phyloP scores from a whole-genome alignment of 2,797 vertebrate genomes.

The Avahi laniger region DNA sequence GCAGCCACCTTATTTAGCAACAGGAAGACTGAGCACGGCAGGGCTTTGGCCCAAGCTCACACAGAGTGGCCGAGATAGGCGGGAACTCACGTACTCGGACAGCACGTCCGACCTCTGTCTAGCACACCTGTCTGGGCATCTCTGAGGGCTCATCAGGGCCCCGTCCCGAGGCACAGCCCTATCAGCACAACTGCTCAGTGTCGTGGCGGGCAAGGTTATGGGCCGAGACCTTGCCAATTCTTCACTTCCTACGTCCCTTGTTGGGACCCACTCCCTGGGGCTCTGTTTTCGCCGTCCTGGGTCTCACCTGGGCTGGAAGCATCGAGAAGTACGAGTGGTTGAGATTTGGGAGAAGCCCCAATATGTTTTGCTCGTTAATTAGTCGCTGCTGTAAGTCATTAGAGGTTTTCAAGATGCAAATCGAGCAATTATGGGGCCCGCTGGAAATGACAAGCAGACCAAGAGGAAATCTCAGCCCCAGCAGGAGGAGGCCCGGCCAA shows the following conservation, averaged over 20 bases:
- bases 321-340: neutral
- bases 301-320: neutral
- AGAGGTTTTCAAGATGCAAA: conserved; percentile 47
- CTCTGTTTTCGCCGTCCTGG: neutral
- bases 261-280: too few relatives aligned
- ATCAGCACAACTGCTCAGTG: too few relatives aligned
- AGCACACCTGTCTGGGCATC: neutral
- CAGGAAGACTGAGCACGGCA: neutral
- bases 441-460: conserved; percentile 25
- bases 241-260: neutral
- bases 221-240: neutral
- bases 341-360: neutral
- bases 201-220: neutral
- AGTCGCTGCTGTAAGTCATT: conserved; percentile 12
- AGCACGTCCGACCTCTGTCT: neutral
- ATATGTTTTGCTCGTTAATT: neutral
- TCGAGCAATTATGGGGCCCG: neutral
- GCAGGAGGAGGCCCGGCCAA: neutral
- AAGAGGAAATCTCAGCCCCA: neutral
- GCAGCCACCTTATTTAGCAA: neutral
- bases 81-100: neutral
- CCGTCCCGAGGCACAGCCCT: too few relatives aligned
- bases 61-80: neutral
- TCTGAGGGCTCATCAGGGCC: neutral
- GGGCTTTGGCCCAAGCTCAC: neutral